phyloP scores from a whole-genome alignment of 2,888 invertebrate genomes.

The Drosophila borborema region DNA sequence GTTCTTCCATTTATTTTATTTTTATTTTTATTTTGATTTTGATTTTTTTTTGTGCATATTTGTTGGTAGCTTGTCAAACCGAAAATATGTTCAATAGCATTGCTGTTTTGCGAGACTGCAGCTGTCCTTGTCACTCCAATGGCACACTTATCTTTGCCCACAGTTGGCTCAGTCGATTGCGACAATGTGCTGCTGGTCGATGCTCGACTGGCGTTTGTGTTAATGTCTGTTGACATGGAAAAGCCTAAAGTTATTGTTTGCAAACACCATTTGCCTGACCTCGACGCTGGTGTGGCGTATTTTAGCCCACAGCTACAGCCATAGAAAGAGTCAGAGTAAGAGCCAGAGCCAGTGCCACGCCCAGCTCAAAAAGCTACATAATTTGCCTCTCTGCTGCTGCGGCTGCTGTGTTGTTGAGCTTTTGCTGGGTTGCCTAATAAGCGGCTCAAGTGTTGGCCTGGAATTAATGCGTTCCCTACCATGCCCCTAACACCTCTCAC shows the following conservation, averaged over 20 bases:
- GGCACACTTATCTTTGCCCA: conserved; percentile 7
- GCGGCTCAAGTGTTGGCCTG: conserved; percentile 75
- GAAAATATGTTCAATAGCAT: conserved; percentile 16
- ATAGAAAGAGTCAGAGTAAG: background rate
- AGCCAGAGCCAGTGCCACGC: conserved; percentile 15
- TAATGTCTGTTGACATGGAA: conserved; percentile 76
- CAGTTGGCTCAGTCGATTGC: conserved; percentile 2
- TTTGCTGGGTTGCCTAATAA: conserved; percentile 60
- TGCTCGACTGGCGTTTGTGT: conserved; percentile 39
- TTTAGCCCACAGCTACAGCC: background rate
- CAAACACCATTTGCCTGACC: conserved; percentile 50
- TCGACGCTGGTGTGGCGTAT: conserved; percentile 35
- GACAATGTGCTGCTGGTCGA: conserved; percentile 40
- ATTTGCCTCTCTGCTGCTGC: conserved; percentile 55
- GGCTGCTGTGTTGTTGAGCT: background rate
- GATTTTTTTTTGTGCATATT: background rate
- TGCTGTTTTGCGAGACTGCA: background rate
- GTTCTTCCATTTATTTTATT: background rate
- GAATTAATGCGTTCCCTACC: conserved; percentile 63
- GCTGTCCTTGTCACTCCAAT: background rate
- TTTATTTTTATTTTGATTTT: background rate
- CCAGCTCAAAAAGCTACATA: conserved; percentile 48
- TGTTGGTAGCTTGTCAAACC: background rate
- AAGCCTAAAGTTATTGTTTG: conserved; percentile 75
- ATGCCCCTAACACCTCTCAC: background rate